These are phyloP conservation scores for Macrobrachium rosenbergii DNA, from an alignment of 1,140 invertebrate species.

Conservation along the genomic window DNA sequence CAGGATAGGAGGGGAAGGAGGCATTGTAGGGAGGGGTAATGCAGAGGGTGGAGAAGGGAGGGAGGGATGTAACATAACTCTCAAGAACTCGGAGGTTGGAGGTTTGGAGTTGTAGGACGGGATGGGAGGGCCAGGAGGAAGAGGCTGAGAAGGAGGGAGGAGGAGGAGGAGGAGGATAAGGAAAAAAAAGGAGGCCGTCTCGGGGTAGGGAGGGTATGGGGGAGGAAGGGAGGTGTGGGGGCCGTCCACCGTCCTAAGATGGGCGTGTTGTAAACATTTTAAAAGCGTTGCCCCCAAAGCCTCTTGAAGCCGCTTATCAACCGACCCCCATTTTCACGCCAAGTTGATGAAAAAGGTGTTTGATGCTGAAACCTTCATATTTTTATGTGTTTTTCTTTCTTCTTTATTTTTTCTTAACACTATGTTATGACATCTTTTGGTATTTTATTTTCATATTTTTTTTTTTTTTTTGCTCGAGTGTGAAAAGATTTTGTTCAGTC, in stretches of 20 bases:
- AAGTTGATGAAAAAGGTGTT: background rate
- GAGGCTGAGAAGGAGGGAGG: too few species aligned
- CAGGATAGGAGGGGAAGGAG: too few species aligned
- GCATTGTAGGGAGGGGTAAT: too few species aligned
- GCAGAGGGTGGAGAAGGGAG: too few species aligned
- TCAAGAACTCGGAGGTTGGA: too few species aligned
- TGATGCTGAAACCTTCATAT: constrained; percentile 4
- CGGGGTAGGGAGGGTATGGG: too few species aligned
- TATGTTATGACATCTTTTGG: background rate
- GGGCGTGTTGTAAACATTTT: constrained; percentile 49
- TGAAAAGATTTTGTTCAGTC: background rate
- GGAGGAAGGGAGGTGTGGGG: too few species aligned
- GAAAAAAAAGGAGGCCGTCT: too few species aligned
- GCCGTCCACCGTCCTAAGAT: constrained; percentile 12
- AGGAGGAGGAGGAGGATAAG: too few species aligned
- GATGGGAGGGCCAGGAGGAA: too few species aligned
- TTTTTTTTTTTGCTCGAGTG: background rate
- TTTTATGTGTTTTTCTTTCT: constrained; percentile 1
- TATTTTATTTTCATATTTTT: background rate
- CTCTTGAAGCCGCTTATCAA: constrained; percentile 47
- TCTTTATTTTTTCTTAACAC: background rate
- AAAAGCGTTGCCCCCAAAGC: constrained; percentile 53
- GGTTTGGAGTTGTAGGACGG: too few species aligned
- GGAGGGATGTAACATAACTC: too few species aligned
- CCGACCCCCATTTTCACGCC: constrained; percentile 54